These are phyloP conservation scores for Coremacera marginata DNA, from an alignment of 2,888 invertebrate genomes.

Conservation along the genomic window DNA sequence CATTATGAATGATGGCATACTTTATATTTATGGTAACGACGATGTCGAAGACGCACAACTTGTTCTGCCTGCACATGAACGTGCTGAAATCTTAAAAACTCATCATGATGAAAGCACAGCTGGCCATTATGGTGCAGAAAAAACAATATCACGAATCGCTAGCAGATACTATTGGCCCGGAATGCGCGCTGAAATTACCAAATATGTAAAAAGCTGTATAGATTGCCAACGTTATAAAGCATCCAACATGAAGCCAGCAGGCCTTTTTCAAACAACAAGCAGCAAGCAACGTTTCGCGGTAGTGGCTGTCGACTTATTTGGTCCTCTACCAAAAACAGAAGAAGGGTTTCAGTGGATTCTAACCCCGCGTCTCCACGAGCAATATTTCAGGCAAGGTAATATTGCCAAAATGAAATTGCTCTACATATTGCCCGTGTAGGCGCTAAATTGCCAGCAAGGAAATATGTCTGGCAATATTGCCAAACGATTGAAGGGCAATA, in stretches of 20 bases:
- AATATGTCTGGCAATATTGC: too few species aligned
- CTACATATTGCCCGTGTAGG: too few species aligned
- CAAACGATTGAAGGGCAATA: too few species aligned
- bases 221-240: slow-evolving; percentile 9
- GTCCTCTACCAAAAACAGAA: slow-evolving; percentile 6
- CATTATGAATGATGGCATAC: too few species aligned
- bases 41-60: too few species aligned
- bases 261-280: not conserved
- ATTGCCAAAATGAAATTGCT: too few species aligned
- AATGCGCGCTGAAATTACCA: not conserved
- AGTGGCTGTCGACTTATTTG: not conserved
- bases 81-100: too few species aligned
- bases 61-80: too few species aligned
- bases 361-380: too few species aligned
- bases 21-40: too few species aligned
- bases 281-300: not conserved
- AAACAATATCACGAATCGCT: not conserved
- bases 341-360: slow-evolving; percentile 21
- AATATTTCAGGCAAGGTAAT: too few species aligned
- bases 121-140: not conserved
- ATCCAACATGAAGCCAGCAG: not conserved
- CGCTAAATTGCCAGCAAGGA: too few species aligned
- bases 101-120: not conserved
- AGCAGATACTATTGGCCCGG: not conserved
- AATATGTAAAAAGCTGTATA: not conserved